Percentiles rank a stretch among this genome's conserved stretches.
Conservation (phyloP, 2,113 vertebrate species). For the Ascaphus truei region DNA sequence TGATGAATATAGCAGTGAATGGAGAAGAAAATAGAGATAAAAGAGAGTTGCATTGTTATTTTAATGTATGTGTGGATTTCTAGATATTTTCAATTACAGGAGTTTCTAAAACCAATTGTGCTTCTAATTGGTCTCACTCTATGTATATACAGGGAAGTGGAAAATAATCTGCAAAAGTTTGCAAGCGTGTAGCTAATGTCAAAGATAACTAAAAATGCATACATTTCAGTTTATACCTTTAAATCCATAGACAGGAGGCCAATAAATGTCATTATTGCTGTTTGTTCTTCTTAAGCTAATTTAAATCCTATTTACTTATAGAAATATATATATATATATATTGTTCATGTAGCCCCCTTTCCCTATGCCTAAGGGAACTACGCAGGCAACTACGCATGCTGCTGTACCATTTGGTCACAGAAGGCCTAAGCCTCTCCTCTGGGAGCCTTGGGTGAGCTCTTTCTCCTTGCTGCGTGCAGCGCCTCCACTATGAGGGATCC, state of each 20-base stretch:
- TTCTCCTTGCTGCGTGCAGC: too few relatives aligned
- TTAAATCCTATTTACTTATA: constrained; percentile 5
- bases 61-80: background rate
- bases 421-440: too few relatives aligned
- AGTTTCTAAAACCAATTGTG: background rate
- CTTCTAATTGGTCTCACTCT: constrained; percentile 12
- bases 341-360: too few relatives aligned
- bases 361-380: too few relatives aligned
- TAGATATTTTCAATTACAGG: background rate
- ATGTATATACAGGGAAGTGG: background rate
- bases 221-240: background rate
- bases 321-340: too few relatives aligned
- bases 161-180: constrained; percentile 19
- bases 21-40: background rate
- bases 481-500: too few relatives aligned
- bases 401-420: too few relatives aligned
- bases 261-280: background rate
- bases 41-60: background rate
- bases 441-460: too few relatives aligned
- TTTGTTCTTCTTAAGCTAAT: background rate
- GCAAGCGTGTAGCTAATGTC: constrained; percentile 1
- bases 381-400: too few relatives aligned
- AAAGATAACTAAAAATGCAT: constrained; percentile 7
- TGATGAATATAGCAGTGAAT: too few relatives aligned
- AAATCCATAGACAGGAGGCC: constrained; percentile 6